A percentile compares a stretch with the other conserved stretches of the same genome.
Conservation (phyloP, 2,113 vertebrate species). For the Coturnix japonica region DNA sequence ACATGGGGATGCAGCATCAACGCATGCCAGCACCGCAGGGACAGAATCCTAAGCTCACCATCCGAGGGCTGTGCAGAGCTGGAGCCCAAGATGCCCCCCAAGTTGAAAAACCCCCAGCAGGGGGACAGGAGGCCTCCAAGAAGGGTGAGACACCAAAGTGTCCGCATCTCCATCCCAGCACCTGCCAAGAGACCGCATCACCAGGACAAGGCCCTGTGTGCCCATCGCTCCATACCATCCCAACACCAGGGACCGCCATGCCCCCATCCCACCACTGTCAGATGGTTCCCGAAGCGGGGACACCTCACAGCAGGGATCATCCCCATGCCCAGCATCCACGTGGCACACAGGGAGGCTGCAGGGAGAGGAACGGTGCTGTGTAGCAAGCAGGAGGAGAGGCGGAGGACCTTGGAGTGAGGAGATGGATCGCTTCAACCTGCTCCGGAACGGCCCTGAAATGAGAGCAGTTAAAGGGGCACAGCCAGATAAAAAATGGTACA, state of each 20-base stretch:
- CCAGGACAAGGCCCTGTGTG: neutral
- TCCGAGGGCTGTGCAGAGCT: fast-evolving
- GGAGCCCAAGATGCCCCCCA: neutral
- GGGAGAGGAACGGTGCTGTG: neutral
- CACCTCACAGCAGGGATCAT: too few species aligned
- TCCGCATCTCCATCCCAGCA: neutral
- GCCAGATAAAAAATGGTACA: neutral
- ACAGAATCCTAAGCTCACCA: neutral
- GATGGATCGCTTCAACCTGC: neutral
- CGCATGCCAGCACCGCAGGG: fast-evolving
- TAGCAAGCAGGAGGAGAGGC: neutral
- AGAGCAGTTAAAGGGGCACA: neutral
- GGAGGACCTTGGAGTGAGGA: neutral
- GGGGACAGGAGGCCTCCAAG: neutral
- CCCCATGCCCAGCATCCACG: neutral
- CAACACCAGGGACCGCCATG: too few species aligned
- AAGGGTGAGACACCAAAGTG: neutral
- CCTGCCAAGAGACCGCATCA: neutral
- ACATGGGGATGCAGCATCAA: fast-evolving
- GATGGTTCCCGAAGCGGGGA: too few species aligned
- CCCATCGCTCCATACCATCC: neutral
- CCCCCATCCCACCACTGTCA: too few species aligned
- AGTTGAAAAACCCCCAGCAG: neutral
- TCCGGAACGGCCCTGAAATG: neutral
- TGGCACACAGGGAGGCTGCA: neutral